Conservation (phyloP, 2,113 vertebrate species). For the Megaptera novaeangliae region DNA sequence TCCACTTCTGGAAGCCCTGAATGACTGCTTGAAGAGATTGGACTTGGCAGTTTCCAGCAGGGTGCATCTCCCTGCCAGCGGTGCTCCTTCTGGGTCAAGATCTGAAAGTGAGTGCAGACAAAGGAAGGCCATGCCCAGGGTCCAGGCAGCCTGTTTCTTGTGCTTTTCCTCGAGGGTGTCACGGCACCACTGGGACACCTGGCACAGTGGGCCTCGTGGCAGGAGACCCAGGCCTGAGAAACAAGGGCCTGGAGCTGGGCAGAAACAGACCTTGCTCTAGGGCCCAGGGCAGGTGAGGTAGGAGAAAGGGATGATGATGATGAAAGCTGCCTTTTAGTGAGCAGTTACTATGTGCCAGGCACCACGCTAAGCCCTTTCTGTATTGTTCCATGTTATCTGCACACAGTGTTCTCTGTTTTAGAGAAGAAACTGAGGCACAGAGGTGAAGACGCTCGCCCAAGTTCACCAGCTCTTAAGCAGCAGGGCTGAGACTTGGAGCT, state of each 20-base stretch:
- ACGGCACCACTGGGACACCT: neutral
- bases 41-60: neutral
- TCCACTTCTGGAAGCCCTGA: neutral
- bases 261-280: neutral
- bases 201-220: neutral
- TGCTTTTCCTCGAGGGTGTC: neutral
- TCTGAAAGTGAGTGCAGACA: neutral
- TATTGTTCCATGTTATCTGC: neutral
- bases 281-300: neutral
- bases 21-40: neutral
- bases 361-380: neutral
- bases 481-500: neutral
- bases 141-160: neutral
- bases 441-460: neutral
- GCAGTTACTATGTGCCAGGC: neutral
- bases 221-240: neutral
- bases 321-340: neutral
- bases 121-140: neutral
- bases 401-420: neutral
- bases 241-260: neutral
- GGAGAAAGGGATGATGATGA: neutral
- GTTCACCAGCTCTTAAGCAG: neutral
- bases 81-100: neutral
- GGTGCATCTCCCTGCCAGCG: accelerated
- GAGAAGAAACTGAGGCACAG: neutral